A percentile compares a stretch with the other conserved stretches of the same genome.
phyloP scores from a whole-genome alignment of 2,888 invertebrate species.

The Priocnemis perturbator region DNA sequence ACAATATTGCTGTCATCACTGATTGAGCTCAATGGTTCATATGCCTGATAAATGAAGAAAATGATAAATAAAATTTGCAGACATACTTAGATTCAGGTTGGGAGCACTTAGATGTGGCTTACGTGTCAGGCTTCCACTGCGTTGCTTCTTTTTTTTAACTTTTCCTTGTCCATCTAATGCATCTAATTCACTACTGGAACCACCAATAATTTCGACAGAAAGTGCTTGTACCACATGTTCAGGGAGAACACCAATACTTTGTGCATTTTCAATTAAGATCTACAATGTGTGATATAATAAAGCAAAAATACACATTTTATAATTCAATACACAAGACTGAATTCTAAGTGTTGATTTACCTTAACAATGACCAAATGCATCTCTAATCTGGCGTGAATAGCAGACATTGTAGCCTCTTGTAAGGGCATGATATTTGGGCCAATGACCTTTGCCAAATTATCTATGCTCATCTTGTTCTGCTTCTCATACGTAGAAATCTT shows the following conservation, averaged over 20 bases:
- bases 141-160: slow-evolving; percentile 83
- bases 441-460: slow-evolving; percentile 90
- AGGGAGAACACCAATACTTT: slow-evolving; percentile 84
- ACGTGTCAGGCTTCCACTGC: slow-evolving; percentile 92
- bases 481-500: slow-evolving; percentile 83
- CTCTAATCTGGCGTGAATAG: slow-evolving; percentile 80
- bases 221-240: slow-evolving; percentile 77
- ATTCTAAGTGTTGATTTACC: slow-evolving; percentile 71
- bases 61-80: slow-evolving; percentile 29
- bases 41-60: slow-evolving; percentile 4
- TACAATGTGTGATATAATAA: slow-evolving; percentile 69
- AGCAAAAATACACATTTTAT: slow-evolving; percentile 1
- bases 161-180: slow-evolving; percentile 64
- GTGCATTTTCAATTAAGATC: slow-evolving; percentile 87
- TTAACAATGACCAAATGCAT: slow-evolving; percentile 84
- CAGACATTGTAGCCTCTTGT: slow-evolving; percentile 78
- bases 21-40: neutral
- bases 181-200: slow-evolving; percentile 66
- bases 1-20: slow-evolving; percentile 37
- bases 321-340: too few species aligned
- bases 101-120: slow-evolving; percentile 72
- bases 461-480: slow-evolving; percentile 88
- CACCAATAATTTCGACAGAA: slow-evolving; percentile 63
- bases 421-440: slow-evolving; percentile 91
- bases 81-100: slow-evolving; percentile 65